Evolutionary conservation across 2,797 vertebrate species (phyloP).

Genomic region (Lycodopsis pacificus): DNA sequence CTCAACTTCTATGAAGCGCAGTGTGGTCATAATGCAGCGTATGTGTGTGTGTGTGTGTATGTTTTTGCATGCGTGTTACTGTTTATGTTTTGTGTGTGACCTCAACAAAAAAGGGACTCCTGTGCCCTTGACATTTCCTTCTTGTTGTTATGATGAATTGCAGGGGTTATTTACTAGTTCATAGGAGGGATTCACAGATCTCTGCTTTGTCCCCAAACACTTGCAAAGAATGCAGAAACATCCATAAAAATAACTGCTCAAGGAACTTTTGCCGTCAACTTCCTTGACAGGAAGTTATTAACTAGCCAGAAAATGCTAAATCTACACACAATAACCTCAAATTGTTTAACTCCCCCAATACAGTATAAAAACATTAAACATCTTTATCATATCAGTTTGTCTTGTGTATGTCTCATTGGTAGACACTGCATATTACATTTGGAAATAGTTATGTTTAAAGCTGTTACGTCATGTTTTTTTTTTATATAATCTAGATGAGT

Average conservation of each 20-base stretch:
- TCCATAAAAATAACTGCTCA: constrained; percentile 64
- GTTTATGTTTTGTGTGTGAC: constrained; percentile 75
- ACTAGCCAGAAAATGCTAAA: not conserved
- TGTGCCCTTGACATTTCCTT: constrained; percentile 85
- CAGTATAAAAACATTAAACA: not conserved
- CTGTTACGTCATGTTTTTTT: not conserved
- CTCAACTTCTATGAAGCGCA: constrained; percentile 69
- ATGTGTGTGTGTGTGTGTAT: constrained; percentile 43
- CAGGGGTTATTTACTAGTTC: constrained; percentile 76
- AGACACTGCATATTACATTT: not conserved
- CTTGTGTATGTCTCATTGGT: not conserved
- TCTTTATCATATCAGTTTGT: not conserved
- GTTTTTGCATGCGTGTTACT: constrained; percentile 59
- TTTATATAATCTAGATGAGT: not conserved
- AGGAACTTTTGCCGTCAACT: constrained; percentile 41
- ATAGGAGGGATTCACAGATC: constrained; percentile 68
- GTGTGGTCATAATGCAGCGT: constrained; percentile 61
- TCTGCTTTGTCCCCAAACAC: constrained; percentile 67
- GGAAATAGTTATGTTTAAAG: not conserved
- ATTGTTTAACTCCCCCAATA: no score
- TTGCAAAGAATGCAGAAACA: constrained; percentile 50
- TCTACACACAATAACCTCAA: not conserved
- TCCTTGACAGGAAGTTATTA: not conserved
- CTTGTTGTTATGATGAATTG: constrained; percentile 80
- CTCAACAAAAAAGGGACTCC: constrained; percentile 72